Percentiles rank a stretch among this genome's conserved stretches.
phyloP scores from a whole-genome alignment of 2,888 invertebrate genomes.

The Pollenia angustigena region DNA sequence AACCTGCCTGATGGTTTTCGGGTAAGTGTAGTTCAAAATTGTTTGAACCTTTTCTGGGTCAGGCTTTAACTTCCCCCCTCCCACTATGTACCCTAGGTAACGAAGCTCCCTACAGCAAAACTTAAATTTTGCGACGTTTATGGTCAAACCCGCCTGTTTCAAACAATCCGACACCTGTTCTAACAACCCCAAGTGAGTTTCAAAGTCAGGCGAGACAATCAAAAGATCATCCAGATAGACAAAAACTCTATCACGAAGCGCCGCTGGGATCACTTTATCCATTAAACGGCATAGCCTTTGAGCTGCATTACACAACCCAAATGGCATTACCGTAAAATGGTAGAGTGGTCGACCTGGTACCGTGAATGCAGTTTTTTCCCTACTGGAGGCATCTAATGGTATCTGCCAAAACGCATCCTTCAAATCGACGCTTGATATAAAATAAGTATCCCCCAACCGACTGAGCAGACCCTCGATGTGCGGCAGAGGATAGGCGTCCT shows the following conservation, averaged over 20 bases:
- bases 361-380: no score
- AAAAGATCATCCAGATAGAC: neutral
- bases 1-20: neutral
- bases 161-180: no score
- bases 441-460: constrained; percentile 39
- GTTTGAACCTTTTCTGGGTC: neutral
- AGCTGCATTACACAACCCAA: neutral
- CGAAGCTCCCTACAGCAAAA: no score
- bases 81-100: neutral
- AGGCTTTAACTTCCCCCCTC: neutral
- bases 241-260: neutral
- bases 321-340: neutral
- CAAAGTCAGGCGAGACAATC: no score
- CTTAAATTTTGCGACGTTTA: no score
- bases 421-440: neutral
- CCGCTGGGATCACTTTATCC: neutral
- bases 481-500: constrained; percentile 54
- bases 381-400: no score
- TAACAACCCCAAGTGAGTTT: no score
- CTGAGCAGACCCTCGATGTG: constrained; percentile 39
- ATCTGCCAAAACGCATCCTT: no score
- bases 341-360: neutral
- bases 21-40: neutral
- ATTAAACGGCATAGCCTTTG: neutral
- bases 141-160: no score